Evolutionary conservation across 2,797 vertebrate species (phyloP).

Genomic region (Odontamblyopus rebecca): DNA sequence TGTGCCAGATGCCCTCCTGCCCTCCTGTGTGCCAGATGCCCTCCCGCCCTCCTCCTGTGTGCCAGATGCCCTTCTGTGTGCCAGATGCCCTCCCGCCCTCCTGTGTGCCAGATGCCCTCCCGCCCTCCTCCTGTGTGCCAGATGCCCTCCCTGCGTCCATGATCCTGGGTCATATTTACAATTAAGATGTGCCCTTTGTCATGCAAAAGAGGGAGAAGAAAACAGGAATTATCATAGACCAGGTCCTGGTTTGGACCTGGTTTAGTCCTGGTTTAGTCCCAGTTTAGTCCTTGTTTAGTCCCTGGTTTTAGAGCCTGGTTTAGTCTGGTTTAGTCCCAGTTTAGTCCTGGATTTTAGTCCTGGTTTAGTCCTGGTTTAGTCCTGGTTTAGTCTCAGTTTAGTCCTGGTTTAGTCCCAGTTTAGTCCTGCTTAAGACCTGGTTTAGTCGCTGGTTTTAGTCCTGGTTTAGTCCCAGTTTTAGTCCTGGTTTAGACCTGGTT

Average conservation of each 20-base stretch:
- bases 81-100: background rate
- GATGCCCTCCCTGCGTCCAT: background rate
- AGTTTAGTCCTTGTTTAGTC: background rate
- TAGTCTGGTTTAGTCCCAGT: background rate
- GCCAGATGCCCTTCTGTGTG: background rate
- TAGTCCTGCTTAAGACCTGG: too few species aligned
- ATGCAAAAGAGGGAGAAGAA: background rate
- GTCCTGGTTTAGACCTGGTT: too few species aligned
- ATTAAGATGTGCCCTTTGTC: background rate
- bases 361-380: background rate
- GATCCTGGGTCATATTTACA: background rate
- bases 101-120: too few species aligned
- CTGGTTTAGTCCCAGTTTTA: background rate
- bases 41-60: too few species aligned
- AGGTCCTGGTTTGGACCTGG: background rate
- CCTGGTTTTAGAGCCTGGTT: too few species aligned
- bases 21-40: too few species aligned
- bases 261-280: background rate
- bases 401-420: background rate
- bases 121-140: too few species aligned
- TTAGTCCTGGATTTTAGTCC: background rate
- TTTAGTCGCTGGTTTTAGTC: conserved; percentile 1
- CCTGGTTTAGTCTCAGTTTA: background rate
- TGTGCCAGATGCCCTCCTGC: too few species aligned
- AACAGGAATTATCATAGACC: background rate